Evolutionary conservation across 2,888 invertebrate genomes (phyloP), one percentile per base, ranked within the genome.

Genomic region (Galerucella pusilla): DNA sequence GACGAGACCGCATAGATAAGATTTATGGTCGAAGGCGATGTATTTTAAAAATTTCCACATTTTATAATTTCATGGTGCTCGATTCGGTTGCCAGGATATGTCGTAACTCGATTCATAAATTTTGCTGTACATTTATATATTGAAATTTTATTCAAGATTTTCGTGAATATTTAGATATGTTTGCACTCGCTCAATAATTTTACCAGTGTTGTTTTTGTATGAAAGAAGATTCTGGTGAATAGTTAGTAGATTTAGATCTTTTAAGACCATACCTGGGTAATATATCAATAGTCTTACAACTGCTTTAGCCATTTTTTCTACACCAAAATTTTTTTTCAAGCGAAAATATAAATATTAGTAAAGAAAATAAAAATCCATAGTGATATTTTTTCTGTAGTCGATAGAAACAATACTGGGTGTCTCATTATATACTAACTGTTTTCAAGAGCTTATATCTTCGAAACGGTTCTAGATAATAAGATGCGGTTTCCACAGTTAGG

Each of bases 41-140:
- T 63, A 72, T 75, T 75, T 61, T 28, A n/a, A 71, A 57, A 67
- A 73, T 77, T 76, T 73, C 74, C 65, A 68, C 73, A 75, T 77
- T 68, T 73, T 66, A 74, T 75, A 73, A 78, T 80, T 78, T 80
- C 77, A 80, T 76, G 78, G 76, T 77, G 73, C 76, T 76, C 74
- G 77, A 69, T 63, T 73, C 71, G 52, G 63, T 63, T 63, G 42
- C 63, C 28, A n/a, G 63, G 63, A 63, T 63, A 14, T 63, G 63
- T 63, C 63, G 10, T n/a, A 63, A 63, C 57, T 16, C 10, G 57
- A 57, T 57, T 57, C 57, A 57, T 57, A 57, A 57, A 57, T 57
- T 57, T 9, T 10, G 57, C 20, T 20, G 57, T 20, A 57, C 57
- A 20, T 57, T 57, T 20, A 57, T 57, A 57, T 57, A 57, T 57